phyloP scores from a whole-genome alignment of 2,797 vertebrate genomes.

The Oophaga sylvatica region DNA sequence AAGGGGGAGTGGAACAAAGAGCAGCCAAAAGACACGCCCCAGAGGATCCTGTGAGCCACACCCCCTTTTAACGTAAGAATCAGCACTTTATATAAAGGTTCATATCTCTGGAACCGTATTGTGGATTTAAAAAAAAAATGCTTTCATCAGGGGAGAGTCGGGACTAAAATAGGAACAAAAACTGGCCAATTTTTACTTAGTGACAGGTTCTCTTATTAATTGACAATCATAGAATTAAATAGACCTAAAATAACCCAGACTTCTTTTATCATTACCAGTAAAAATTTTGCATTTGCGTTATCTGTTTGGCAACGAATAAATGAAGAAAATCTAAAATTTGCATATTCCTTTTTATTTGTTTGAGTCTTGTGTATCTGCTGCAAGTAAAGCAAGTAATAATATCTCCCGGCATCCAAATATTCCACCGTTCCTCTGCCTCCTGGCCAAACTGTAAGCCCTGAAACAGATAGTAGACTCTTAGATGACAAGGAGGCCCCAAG shows the following conservation, averaged over 20 bases:
- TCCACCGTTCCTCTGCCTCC: slow-evolving; percentile 20
- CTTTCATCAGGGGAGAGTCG: too few relatives aligned
- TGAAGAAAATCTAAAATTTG: neutral
- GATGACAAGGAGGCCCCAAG: neutral
- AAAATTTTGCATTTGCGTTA: neutral
- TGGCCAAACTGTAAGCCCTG: slow-evolving; percentile 52
- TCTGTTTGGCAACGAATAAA: neutral
- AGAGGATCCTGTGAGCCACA: too few relatives aligned
- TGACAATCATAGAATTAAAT: neutral
- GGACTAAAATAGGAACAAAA: too few relatives aligned
- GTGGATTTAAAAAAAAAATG: too few relatives aligned
- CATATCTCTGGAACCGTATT: too few relatives aligned
- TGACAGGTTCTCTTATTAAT: too few relatives aligned
- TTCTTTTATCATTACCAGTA: neutral
- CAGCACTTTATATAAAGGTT: too few relatives aligned
- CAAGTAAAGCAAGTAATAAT: slow-evolving; percentile 14
- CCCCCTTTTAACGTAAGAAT: too few relatives aligned
- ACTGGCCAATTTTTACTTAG: too few relatives aligned
- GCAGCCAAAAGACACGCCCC: too few relatives aligned
- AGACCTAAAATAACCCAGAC: neutral
- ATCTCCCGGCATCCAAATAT: slow-evolving; percentile 30
- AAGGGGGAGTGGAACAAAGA: too few relatives aligned
- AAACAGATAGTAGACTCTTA: neutral
- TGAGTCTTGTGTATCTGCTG: neutral
- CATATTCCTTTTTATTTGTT: slow-evolving; percentile 12